Conservation (phyloP, 1,140 invertebrate genomes). For the Drosophila sucinea region DNA sequence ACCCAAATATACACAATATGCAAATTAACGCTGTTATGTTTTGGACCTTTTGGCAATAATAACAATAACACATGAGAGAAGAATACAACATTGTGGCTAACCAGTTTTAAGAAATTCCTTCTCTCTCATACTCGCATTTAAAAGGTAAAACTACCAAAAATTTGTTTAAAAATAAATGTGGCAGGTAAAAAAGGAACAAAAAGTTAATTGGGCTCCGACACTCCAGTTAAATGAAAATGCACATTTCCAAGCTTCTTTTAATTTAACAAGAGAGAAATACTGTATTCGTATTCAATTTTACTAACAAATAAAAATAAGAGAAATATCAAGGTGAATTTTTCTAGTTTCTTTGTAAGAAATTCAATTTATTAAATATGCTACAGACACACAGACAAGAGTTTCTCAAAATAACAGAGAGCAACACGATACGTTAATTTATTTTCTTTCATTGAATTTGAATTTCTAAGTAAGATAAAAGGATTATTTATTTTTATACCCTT, state of each 20-base stretch:
- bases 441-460: too few species aligned
- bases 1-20: background rate
- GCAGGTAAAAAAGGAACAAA: background rate
- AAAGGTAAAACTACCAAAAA: background rate
- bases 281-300: background rate
- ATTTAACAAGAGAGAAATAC: background rate
- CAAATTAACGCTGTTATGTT: constrained; percentile 6
- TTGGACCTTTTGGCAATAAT: constrained; percentile 6
- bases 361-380: background rate
- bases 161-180: background rate
- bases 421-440: too few species aligned
- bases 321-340: background rate
- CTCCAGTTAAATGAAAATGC: background rate
- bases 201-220: background rate
- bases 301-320: background rate
- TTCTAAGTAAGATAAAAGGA: too few species aligned
- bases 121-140: background rate
- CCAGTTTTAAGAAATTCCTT: background rate
- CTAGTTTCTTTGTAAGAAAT: background rate
- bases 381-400: too few species aligned
- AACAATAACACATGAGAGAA: constrained; percentile 23
- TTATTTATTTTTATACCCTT: too few species aligned
- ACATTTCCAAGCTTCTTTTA: background rate
- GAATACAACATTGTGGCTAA: constrained; percentile 1
- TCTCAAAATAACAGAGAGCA: too few species aligned